Conservation (phyloP, 2,113 vertebrate species). For the Caranx melampygus region DNA sequence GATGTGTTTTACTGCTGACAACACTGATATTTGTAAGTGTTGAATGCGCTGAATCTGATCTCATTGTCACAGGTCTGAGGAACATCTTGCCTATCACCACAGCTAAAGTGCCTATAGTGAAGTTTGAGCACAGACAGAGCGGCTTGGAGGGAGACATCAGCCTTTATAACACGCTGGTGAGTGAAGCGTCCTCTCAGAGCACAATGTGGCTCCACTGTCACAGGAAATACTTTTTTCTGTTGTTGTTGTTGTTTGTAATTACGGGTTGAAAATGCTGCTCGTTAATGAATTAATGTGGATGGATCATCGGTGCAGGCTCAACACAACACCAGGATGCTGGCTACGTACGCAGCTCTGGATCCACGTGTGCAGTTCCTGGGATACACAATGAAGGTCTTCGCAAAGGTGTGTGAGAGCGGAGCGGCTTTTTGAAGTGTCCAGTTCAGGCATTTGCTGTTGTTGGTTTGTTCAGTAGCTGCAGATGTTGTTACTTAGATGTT, state of each 20-base stretch:
- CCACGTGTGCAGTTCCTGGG: conserved; percentile 94
- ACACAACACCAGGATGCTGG: conserved; percentile 98
- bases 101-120: conserved; percentile 99
- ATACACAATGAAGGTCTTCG: conserved; percentile 99
- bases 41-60: not conserved
- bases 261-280: not conserved
- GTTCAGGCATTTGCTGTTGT: too few species aligned
- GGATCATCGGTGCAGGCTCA: conserved; percentile 86
- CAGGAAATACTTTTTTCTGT: not conserved
- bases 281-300: not conserved
- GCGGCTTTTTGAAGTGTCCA: too few species aligned
- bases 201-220: not conserved
- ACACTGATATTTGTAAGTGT: not conserved
- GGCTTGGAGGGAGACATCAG: conserved; percentile 98
- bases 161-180: conserved; percentile 98
- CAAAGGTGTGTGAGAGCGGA: conserved; percentile 84
- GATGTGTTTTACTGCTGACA: not conserved
- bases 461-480: too few species aligned
- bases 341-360: conserved; percentile 96
- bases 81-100: conserved; percentile 99
- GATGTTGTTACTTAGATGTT: too few species aligned
- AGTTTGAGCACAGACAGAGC: conserved; percentile 96
- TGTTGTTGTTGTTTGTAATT: not conserved
- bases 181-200: conserved; percentile 26
- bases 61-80: conserved; percentile 87